phyloP scores from a whole-genome alignment of 2,888 invertebrate genomes.

The Chorisops tibialis region DNA sequence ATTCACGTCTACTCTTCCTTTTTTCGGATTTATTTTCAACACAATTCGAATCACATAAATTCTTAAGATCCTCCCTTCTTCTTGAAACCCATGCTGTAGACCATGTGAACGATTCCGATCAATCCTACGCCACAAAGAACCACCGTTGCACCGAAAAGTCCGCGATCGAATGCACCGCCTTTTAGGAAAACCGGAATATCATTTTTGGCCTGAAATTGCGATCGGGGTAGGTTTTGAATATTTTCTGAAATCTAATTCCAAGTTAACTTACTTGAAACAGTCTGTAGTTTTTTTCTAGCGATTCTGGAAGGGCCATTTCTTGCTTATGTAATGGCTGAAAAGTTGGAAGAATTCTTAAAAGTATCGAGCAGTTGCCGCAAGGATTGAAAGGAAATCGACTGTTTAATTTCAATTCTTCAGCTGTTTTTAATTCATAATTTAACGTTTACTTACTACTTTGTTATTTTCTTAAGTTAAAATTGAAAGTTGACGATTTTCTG shows the following conservation, averaged over 20 bases:
- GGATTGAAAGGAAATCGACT: too few relatives aligned
- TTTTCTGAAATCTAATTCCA: conserved; percentile 1
- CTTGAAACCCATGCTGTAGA: conserved; percentile 47
- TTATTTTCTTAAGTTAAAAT: too few relatives aligned
- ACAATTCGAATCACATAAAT: too few relatives aligned
- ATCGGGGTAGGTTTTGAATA: conserved; percentile 4
- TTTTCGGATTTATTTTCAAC: too few relatives aligned
- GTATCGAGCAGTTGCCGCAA: too few relatives aligned
- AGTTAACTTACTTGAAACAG: conserved; percentile 45
- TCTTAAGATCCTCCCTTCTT: conserved; percentile 41
- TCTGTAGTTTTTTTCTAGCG: conserved; percentile 44
- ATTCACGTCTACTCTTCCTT: too few relatives aligned
- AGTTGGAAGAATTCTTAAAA: too few relatives aligned
- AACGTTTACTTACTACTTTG: too few relatives aligned
- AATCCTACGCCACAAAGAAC: conserved; percentile 49
- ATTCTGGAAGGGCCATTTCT: conserved; percentile 49
- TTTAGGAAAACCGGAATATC: conserved; percentile 49
- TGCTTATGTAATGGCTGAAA: background rate
- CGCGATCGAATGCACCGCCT: conserved; percentile 49
- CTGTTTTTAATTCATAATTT: too few relatives aligned
- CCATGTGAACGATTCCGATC: conserved; percentile 42
- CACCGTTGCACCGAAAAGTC: conserved; percentile 46
- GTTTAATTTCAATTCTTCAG: too few relatives aligned
- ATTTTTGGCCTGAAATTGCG: conserved; percentile 43
- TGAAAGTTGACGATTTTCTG: too few relatives aligned